Percentiles rank a stretch among this genome's conserved stretches.
phyloP scores from a whole-genome alignment of 2,888 invertebrate species.

The Trilocha varians region DNA sequence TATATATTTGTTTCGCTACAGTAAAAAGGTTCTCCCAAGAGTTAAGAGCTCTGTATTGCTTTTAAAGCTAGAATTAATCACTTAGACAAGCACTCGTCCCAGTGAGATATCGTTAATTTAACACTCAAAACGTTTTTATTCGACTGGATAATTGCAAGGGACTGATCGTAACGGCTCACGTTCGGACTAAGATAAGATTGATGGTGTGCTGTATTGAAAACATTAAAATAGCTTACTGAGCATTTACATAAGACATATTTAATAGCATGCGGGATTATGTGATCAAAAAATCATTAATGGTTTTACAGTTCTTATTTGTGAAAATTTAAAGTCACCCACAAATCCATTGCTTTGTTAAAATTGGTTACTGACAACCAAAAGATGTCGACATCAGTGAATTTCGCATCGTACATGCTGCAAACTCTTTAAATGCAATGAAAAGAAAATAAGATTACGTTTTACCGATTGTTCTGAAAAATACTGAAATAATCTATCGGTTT shows the following conservation, averaged over 20 bases:
- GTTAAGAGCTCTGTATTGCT: constrained; percentile 2
- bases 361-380: no score
- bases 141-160: constrained; percentile 67
- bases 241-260: constrained; percentile 63
- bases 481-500: no score
- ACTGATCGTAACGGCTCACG: constrained; percentile 60
- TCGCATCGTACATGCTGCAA: no score
- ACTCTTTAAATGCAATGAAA: no score
- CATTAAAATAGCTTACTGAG: constrained; percentile 62
- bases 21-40: neutral
- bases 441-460: no score
- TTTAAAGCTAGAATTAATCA: constrained; percentile 53
- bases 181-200: constrained; percentile 61
- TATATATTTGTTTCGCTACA: no score
- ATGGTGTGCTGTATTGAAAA: constrained; percentile 59
- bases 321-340: constrained; percentile 10
- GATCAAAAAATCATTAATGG: constrained; percentile 45
- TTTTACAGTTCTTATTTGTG: constrained; percentile 25
- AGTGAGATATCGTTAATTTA: constrained; percentile 69
- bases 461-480: no score
- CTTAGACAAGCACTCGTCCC: constrained; percentile 56
- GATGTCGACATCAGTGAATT: no score
- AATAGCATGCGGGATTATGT: constrained; percentile 50
- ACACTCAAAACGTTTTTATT: constrained; percentile 71
- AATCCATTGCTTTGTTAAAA: neutral